Conservation (phyloP, 2,113 vertebrate species). For the Rhinolophus sinicus region DNA sequence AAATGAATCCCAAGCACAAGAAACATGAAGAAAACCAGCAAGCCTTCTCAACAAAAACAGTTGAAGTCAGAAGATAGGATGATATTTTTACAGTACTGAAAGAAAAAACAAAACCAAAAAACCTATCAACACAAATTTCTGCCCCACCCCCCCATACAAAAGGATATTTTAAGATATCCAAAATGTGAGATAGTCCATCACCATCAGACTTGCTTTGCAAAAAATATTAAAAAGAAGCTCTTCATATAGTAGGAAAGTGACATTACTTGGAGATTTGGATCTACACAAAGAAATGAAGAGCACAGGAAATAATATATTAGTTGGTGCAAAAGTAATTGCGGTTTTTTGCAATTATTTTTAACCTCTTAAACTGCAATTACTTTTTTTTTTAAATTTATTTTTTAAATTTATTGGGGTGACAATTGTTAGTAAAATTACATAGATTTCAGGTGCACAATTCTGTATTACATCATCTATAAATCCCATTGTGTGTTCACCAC, state of each 20-base stretch:
- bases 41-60: background rate
- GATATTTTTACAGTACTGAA: background rate
- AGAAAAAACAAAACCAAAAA: background rate
- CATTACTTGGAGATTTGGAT: background rate
- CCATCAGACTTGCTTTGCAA: background rate
- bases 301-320: background rate
- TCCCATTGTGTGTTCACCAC: too few relatives aligned
- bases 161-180: background rate
- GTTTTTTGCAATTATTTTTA: too few relatives aligned
- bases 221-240: background rate
- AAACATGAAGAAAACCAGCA: background rate
- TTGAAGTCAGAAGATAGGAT: background rate
- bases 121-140: background rate
- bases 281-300: background rate
- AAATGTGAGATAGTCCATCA: background rate
- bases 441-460: too few relatives aligned
- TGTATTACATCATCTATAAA: too few relatives aligned
- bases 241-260: background rate
- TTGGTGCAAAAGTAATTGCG: background rate
- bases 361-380: too few relatives aligned
- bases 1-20: background rate
- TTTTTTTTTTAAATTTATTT: too few relatives aligned
- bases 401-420: too few relatives aligned
- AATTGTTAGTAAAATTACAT: too few relatives aligned
- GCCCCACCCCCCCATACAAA: background rate